Evolutionary conservation across 2,888 invertebrate genomes (phyloP).

Genomic region (Branchinecta sandiegonensis): DNA sequence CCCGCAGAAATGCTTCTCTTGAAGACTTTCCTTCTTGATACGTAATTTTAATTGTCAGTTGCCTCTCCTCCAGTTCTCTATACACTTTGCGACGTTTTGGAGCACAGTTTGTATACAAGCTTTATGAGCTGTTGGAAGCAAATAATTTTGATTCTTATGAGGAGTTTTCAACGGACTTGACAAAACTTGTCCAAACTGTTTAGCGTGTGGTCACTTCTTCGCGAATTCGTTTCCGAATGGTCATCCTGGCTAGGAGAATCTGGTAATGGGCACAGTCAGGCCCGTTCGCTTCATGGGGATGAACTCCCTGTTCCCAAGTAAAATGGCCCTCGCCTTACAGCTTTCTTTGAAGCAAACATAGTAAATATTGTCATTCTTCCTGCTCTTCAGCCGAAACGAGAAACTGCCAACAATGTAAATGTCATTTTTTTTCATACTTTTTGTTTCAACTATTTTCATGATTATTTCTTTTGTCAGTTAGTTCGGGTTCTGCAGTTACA

Average conservation of each 20-base stretch:
- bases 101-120: too few relatives aligned
- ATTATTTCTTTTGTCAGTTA: background rate
- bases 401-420: constrained; percentile 5
- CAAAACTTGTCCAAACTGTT: too few relatives aligned
- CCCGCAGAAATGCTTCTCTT: too few relatives aligned
- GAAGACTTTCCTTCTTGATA: too few relatives aligned
- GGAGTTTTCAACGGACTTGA: too few relatives aligned
- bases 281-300: background rate
- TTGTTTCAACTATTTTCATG: background rate
- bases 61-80: too few relatives aligned
- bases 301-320: background rate
- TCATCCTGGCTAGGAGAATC: background rate
- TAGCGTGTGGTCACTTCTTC: constrained; percentile 14
- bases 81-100: too few relatives aligned
- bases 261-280: background rate
- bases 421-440: background rate
- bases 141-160: too few relatives aligned
- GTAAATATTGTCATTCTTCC: constrained; percentile 8
- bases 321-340: background rate
- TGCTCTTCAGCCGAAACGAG: background rate
- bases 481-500: constrained; percentile 1
- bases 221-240: constrained; percentile 14
- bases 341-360: background rate
- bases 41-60: too few relatives aligned
- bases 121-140: too few relatives aligned